These are phyloP conservation scores for Triops cancriformis DNA, from an alignment of 1,140 invertebrate genomes.

Conservation along the genomic window DNA sequence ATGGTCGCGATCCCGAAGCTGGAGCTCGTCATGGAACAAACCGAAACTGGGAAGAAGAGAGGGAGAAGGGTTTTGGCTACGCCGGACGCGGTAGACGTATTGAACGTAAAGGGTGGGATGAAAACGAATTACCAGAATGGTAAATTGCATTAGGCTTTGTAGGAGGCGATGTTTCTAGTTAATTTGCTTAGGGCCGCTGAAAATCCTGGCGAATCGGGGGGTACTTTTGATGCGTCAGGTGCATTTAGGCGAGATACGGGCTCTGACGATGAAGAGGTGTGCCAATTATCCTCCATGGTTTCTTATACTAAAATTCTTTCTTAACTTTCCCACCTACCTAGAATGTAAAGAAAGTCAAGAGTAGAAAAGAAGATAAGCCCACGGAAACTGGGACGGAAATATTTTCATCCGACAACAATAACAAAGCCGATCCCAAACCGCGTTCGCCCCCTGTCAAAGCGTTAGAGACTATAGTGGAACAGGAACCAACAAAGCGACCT, in stretches of 20 bases:
- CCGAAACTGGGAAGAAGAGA: conserved; percentile 8
- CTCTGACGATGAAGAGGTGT: conserved; percentile 26
- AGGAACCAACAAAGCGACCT: background rate
- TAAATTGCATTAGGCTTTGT: background rate
- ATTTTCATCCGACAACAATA: background rate
- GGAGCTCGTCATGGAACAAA: background rate
- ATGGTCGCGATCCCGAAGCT: conserved; percentile 21
- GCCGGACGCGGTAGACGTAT: background rate
- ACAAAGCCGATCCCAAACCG: background rate
- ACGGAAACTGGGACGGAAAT: background rate
- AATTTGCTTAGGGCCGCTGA: conserved; percentile 51
- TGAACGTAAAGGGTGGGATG: conserved; percentile 34
- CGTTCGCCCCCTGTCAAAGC: background rate
- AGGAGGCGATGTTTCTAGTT: background rate
- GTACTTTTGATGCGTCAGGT: conserved; percentile 75
- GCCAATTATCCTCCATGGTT: background rate
- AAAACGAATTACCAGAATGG: conserved; percentile 31
- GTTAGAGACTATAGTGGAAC: background rate
- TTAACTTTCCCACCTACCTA: background rate
- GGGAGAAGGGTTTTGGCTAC: background rate
- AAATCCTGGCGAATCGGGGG: conserved; percentile 63
- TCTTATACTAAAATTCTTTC: background rate
- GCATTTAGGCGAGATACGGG: conserved; percentile 51
- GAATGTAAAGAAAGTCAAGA: background rate
- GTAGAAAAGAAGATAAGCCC: background rate